Conservation (phyloP, 1,140 invertebrate genomes). For the Ceratina australensis region DNA sequence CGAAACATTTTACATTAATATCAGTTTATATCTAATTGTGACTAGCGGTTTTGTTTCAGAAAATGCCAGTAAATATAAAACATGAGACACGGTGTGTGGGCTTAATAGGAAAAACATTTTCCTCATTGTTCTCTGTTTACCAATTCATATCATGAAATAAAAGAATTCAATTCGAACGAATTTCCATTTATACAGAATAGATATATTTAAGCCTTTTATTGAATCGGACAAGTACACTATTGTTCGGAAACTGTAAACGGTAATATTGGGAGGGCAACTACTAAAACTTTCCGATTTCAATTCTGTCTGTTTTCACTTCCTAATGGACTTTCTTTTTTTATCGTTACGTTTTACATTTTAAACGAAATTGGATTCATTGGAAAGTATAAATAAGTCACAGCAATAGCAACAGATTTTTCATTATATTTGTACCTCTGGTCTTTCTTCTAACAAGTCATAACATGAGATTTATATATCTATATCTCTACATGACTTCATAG, state of each 20-base stretch:
- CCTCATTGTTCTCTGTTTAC: too few relatives aligned
- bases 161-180: background rate
- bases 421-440: too few relatives aligned
- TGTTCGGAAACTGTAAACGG: background rate
- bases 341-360: too few relatives aligned
- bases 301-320: background rate
- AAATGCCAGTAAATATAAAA: too few relatives aligned
- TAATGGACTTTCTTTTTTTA: background rate
- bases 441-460: too few relatives aligned
- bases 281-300: background rate
- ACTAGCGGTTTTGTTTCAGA: too few relatives aligned
- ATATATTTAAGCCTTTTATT: slow-evolving; percentile 1
- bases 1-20: too few relatives aligned
- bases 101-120: too few relatives aligned
- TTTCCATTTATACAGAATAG: background rate
- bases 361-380: background rate
- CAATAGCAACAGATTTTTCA: background rate
- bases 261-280: background rate
- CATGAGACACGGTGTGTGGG: too few relatives aligned
- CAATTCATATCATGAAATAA: background rate
- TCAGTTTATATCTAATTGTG: too few relatives aligned
- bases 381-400: background rate
- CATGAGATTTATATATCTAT: too few relatives aligned
- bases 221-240: background rate
- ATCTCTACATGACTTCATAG: too few relatives aligned